Conservation (phyloP, 2,888 invertebrate genomes). For the Drosophila monieri region DNA sequence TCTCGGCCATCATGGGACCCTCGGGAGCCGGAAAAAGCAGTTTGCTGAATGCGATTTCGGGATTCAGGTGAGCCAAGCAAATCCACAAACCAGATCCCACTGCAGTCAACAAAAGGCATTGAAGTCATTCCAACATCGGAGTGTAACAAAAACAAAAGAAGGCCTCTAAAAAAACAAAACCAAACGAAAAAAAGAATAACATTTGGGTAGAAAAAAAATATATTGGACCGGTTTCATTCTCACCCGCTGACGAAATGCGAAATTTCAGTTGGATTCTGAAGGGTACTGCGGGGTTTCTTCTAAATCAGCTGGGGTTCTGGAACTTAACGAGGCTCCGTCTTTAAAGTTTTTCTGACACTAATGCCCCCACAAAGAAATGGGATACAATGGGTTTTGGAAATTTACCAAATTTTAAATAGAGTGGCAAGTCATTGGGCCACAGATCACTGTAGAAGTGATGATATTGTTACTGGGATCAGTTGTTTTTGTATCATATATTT, state of each 20-base stretch:
- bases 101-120: conserved; percentile 10
- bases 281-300: not conserved
- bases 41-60: conserved; percentile 90
- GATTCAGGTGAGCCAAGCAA: conserved; percentile 86
- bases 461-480: not conserved
- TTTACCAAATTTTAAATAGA: conserved; percentile 1
- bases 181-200: not conserved
- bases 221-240: not conserved
- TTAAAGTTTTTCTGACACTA: not conserved
- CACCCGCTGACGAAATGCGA: conserved; percentile 17
- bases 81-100: conserved; percentile 4
- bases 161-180: not conserved
- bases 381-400: not conserved
- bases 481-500: not conserved
- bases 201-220: conserved; percentile 9
- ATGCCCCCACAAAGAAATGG: conserved; percentile 1
- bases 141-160: conserved; percentile 23
- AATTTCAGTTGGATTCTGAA: conserved; percentile 18
- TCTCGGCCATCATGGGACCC: conserved; percentile 89
- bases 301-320: not conserved
- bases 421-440: conserved; percentile 1
- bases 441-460: not conserved
- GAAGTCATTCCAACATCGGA: conserved; percentile 16
- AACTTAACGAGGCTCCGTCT: conserved; percentile 4
- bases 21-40: conserved; percentile 91